Percentiles rank a stretch among this genome's conserved stretches.
Conservation (phyloP, 2,113 vertebrate genomes). For the Rallus limicola region DNA sequence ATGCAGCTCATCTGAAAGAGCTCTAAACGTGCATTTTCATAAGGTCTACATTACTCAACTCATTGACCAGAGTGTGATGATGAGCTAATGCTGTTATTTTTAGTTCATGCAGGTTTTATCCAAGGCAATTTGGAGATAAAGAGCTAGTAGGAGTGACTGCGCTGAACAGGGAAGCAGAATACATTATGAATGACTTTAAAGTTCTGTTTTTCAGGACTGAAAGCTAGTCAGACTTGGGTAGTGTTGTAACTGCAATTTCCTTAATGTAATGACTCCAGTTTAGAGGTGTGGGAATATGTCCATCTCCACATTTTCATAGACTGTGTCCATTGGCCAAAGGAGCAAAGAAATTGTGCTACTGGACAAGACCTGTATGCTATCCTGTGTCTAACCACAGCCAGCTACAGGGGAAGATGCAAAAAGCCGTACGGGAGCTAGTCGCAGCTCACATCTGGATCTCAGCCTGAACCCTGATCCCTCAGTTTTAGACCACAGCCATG, state of each 20-base stretch:
- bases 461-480: not conserved
- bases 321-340: not conserved
- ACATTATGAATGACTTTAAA: slow-evolving; percentile 13
- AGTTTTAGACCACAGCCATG: not conserved
- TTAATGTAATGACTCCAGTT: not conserved
- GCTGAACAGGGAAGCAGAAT: not conserved
- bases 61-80: slow-evolving; percentile 61
- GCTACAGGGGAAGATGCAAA: not conserved
- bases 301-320: not conserved
- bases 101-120: slow-evolving; percentile 28
- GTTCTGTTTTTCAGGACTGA: slow-evolving; percentile 26
- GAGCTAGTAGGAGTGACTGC: slow-evolving; percentile 13
- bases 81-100: slow-evolving; percentile 64
- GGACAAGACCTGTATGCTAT: not conserved
- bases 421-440: not conserved
- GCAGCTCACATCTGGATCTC: not conserved
- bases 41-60: slow-evolving; percentile 67
- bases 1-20: slow-evolving; percentile 56
- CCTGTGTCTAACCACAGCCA: not conserved
- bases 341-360: not conserved
- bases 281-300: not conserved
- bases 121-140: slow-evolving; percentile 28
- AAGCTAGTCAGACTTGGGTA: not conserved
- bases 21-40: slow-evolving; percentile 52
- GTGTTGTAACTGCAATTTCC: not conserved